Base-by-base conservation (phyloP, 2,113 vertebrate species). In the Mionectes macconnelli region DNA sequence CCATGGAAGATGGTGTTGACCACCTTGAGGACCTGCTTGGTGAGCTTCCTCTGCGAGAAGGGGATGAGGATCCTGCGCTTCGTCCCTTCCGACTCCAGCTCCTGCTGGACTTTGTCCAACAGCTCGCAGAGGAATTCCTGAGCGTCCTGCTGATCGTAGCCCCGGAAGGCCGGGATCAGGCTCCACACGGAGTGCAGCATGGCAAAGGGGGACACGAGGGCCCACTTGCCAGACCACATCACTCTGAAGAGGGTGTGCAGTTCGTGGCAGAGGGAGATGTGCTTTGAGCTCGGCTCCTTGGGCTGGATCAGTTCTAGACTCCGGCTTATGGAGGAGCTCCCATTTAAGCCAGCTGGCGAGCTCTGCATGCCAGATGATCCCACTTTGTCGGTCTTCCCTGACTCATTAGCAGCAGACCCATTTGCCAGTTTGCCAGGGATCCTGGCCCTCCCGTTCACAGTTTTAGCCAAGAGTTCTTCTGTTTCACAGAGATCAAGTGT, bases 151-250 rank as follows among this genome's bases (percentile, higher is more conserved):
- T 99, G 99, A 96, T 99, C 99, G 3, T 99, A 99, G 25, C 99
- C 99, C 0, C 99, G 98, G 94, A 99, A 99, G 2, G 99, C 99
- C 0, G 99, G 99, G 96, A 99, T 99, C 84, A 99, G 98, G 96
- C 99, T 99, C 99, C 99, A 99, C 91, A 99, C 99, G 0, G 99
- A 99, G 97, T 99, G 99, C 94, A 99, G 98, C 99, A 99, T 99
- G 97, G 99, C 99, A 17, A 99, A 99, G 9, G 99, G 99, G 3
- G 99, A 99, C 53, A 99, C 99, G 53, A 99, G 97, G 4, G 99
- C 99, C 99, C 99, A 99, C 91, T 98, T 99, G 66, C 99, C 99
- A 3, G 99, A 99, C 99, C 99, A 99, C 99, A 99, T 99, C 96
- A 99, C 99, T 96, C 99, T 98, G 97, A 99, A 99, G 62, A 99